A percentile compares a stretch with the other conserved stretches of the same genome.
Evolutionary conservation across 2,113 vertebrate species (phyloP).

Genomic region (Tragelaphus buxtoni): DNA sequence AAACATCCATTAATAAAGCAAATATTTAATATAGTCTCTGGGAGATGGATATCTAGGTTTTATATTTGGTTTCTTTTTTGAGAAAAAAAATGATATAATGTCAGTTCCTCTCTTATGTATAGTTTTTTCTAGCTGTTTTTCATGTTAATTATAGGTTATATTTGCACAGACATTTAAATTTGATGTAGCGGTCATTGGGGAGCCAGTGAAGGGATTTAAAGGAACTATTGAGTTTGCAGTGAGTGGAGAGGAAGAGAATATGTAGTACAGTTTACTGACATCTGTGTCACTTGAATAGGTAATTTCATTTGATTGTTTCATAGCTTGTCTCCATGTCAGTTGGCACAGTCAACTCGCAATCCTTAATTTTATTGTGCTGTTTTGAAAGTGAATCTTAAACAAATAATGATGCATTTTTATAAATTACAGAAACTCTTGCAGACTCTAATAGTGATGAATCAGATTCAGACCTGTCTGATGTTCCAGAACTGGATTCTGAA

Average conservation of each 20-base stretch:
- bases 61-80: not conserved
- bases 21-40: not conserved
- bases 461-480: constrained; percentile 97
- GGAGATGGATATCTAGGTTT: not conserved
- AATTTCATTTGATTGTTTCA: constrained; percentile 25
- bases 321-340: constrained; percentile 30
- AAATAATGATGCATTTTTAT: constrained; percentile 51
- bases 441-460: constrained; percentile 99
- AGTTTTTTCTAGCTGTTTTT: constrained; percentile 41
- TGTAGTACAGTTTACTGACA: constrained; percentile 33
- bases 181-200: not conserved
- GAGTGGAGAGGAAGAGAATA: constrained; percentile 25
- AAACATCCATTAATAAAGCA: not conserved
- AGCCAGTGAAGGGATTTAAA: constrained; percentile 35
- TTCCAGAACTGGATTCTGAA: constrained; percentile 99
- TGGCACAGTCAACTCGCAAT: constrained; percentile 22
- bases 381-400: constrained; percentile 41
- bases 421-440: constrained; percentile 88
- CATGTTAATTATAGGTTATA: constrained; percentile 31
- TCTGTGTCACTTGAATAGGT: constrained; percentile 42
- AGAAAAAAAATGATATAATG: not conserved
- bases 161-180: constrained; percentile 52
- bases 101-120: not conserved
- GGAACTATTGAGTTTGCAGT: constrained; percentile 30
- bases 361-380: constrained; percentile 44